A percentile compares a stretch with the other conserved stretches of the same genome.
These are phyloP conservation scores for Lepus americanus DNA, from an alignment of 2,113 vertebrate species.

Conservation along the genomic window DNA sequence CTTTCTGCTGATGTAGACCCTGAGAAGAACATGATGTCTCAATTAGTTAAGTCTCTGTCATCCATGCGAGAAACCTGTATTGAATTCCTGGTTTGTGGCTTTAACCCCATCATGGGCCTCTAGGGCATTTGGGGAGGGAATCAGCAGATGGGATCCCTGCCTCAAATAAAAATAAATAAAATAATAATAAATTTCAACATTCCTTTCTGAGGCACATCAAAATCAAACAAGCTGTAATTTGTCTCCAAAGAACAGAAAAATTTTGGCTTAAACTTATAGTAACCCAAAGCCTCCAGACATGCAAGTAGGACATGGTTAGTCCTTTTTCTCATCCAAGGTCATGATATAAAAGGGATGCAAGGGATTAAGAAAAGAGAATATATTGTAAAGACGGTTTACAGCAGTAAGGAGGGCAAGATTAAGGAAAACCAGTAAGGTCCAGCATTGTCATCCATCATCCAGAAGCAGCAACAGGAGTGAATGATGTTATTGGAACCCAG, in stretches of 20 bases:
- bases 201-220: neutral
- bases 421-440: neutral
- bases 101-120: too few species aligned
- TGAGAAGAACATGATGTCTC: too few species aligned
- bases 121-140: too few species aligned
- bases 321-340: neutral
- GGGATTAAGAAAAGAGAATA: neutral
- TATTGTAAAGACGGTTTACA: neutral
- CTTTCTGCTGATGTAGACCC: too few species aligned
- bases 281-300: neutral
- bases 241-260: neutral
- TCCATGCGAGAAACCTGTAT: too few species aligned
- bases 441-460: neutral
- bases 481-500: neutral
- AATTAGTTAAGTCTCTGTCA: too few species aligned
- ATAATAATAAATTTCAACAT: too few species aligned
- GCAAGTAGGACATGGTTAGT: neutral
- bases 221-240: neutral
- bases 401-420: neutral
- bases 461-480: neutral
- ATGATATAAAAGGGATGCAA: neutral
- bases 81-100: too few species aligned
- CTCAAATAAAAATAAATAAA: too few species aligned
- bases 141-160: too few species aligned
- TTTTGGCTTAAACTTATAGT: neutral